Percentiles rank a stretch among this genome's conserved stretches.
Evolutionary conservation across 2,888 invertebrate genomes (phyloP).

Genomic region (Chymomyza procnemis): DNA sequence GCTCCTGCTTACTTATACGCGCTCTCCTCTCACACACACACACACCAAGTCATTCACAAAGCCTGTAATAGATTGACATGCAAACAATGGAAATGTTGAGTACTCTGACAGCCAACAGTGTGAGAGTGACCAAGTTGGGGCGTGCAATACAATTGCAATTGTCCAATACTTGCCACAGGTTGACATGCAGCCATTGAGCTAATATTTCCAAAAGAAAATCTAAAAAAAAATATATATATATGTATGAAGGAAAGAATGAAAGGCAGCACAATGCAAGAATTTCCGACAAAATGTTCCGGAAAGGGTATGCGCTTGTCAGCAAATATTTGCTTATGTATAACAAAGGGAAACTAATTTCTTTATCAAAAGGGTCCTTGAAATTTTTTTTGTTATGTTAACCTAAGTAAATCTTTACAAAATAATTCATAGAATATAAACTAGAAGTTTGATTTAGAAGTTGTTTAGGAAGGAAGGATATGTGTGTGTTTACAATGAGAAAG

Average conservation of each 20-base stretch:
- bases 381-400: background rate
- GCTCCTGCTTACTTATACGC: no score
- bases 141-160: conserved; percentile 67
- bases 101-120: background rate
- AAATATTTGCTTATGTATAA: conserved; percentile 60
- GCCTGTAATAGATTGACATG: conserved; percentile 62
- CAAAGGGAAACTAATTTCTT: conserved; percentile 63
- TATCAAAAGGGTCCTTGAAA: background rate
- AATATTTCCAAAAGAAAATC: conserved; percentile 4
- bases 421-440: background rate
- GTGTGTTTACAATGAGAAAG: no score
- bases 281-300: background rate
- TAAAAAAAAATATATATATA: background rate
- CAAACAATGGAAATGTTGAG: conserved; percentile 51
- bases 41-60: conserved; percentile 9
- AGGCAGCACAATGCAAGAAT: background rate
- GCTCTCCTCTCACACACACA: no score
- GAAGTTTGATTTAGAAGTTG: no score
- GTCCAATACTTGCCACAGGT: conserved; percentile 44
- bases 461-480: no score
- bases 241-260: background rate
- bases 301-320: conserved; percentile 14
- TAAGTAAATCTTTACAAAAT: background rate
- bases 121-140: background rate
- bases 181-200: conserved; percentile 23